Evolutionary conservation across 35 echinoderm and acorn worm genomes (phyloP).

Genomic region (Hemicentrotus pulcherrimus): DNA sequence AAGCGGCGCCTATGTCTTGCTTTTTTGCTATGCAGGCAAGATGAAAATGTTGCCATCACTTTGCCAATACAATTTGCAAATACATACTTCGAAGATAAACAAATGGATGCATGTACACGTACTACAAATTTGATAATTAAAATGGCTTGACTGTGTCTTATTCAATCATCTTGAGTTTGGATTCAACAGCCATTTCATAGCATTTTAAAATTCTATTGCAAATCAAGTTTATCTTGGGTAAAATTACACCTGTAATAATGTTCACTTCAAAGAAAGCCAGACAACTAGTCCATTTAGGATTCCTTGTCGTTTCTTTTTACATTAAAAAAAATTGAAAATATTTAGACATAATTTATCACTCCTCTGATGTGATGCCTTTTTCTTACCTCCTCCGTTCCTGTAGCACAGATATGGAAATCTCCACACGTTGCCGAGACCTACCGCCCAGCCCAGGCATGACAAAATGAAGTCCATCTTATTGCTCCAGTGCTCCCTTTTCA

Average conservation of each 20-base stretch:
- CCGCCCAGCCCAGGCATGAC: conserved; percentile 61
- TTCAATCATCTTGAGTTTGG: no score
- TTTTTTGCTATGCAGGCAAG: no score
- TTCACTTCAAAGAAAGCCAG: neutral
- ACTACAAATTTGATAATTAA: no score
- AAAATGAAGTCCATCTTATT: conserved; percentile 59
- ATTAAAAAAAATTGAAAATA: neutral
- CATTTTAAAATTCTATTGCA: no score
- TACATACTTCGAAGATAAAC: no score
- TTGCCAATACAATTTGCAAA: no score
- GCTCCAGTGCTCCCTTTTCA: conserved; percentile 54
- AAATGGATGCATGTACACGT: no score
- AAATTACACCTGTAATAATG: neutral
- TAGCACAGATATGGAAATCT: conserved; percentile 68
- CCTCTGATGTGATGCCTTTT: neutral
- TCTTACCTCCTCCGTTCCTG: conserved; percentile 65
- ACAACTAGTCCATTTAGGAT: neutral
- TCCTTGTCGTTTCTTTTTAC: neutral
- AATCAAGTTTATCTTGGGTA: no score
- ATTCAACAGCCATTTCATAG: no score
- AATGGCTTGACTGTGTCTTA: no score
- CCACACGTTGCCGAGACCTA: conserved; percentile 66
- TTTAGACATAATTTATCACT: neutral
- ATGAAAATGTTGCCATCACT: no score
- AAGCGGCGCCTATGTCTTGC: no score